Base-by-base conservation (phyloP, 2,797 vertebrate species). In the Melanotaenia boesemani region DNA sequence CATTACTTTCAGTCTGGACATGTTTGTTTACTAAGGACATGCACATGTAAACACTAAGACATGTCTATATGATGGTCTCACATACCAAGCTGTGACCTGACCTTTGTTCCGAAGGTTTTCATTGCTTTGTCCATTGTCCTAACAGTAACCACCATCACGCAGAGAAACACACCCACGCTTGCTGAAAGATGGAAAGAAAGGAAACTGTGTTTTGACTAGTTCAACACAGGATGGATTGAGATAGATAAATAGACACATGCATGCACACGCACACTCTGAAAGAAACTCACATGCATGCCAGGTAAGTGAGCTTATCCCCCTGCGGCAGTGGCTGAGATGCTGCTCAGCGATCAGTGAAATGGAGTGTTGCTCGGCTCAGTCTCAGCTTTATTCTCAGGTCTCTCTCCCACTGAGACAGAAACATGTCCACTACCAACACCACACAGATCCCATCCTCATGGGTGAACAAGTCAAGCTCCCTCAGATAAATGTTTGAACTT, bases 261-360 rank as follows among this genome's bases (percentile, higher is more conserved):
- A 48, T 52, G 30, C 72, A 68, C 66, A 74, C 44, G 74, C 73
- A 78, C 79, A 80, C 62, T 44, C 24, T 44, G 63, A 68, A 57
- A 80, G 68, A 77, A 69, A 50, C 62, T 72, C 82, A 85, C 74
- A 80, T 74, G 66, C 61, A 71, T 72, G 66, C 52, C 82, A 88
- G 88, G 89, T 92, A 89, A 90, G 91, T 85, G 86, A 91, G 86
- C 82, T 79, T 77, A 86, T 89, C 81, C 89, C 89, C 79, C 71
- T 62, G 84, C 32, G 74, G 84, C 81, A 56, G 73, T 55, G 79
- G 82, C 86, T 86, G 88, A 89, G 89, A 86, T 81, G 76, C 84
- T 91, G 91, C 84, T 90, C 91, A 91, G 89, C 79, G 80, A 92
- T 91, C 92, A 86, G 92, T 92, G 91, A 93, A 92, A 92, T 92